Evolutionary conservation across 2,113 vertebrate genomes (phyloP), one percentile per base, ranked within the genome.

Genomic region (Saimiri boliviensis): DNA sequence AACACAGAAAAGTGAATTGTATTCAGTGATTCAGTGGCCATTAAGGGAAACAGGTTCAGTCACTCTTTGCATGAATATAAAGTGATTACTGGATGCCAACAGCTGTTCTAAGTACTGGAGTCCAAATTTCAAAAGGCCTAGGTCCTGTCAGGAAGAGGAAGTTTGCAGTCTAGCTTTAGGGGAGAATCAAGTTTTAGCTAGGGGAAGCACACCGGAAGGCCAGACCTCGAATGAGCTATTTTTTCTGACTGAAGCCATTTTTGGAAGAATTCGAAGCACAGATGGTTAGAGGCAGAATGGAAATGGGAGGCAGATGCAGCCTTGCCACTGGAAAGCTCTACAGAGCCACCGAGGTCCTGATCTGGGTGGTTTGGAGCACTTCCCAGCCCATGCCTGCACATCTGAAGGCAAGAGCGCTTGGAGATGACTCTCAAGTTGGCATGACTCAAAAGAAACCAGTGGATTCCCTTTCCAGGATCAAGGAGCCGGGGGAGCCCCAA

Each of bases 181-280:
- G 32, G 19, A 87, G 85, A 80, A 93, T 40, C 11, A 25, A 32
- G 13, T 80, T 87, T 93, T 68, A 79, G n/a, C 70, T 60, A 60
- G 82, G 60, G 89, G 79, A 93, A 93, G 56, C 70, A 92, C 88
- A 76, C 56, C 11, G 58, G 17, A 94, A 10, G 52, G 52, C 47
- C 79, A 47, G 60, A 73, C 93, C 54, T 92, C 66, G 21, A 86
- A 52, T 52, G 45, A 94, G 63, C 20, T 25, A 82, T 70, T 91
- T 97, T 97, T 56, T 45, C 85, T 94, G 63, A 80, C 87, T 93
- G 73, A 92, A 87, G 81, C 30, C 68, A 54, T 92, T 40, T 84
- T 74, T 79, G 52, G n/a, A 96, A 92, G 90, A 83, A 49, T 37
- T 92, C 70, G 17, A 66, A 92, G 77, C 40, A 88, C 93, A 71